Base-by-base conservation (phyloP, 2,888 invertebrate genomes). In the Loripinus fragilis region DNA sequence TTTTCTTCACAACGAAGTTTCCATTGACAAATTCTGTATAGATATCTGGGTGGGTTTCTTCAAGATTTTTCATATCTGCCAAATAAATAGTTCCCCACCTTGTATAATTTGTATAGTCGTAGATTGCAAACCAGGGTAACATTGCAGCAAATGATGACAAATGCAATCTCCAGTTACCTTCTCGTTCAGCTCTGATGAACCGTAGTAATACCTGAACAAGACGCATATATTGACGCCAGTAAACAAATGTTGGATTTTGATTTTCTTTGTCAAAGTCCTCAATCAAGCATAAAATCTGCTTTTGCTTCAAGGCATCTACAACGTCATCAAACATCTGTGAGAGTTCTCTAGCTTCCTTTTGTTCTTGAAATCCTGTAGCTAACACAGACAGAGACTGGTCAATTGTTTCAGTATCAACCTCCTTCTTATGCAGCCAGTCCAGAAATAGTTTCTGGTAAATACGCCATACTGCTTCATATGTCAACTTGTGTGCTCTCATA, bases 401-500 rank as follows among this genome's bases (percentile, higher is more conserved):
- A n/a, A n/a, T n/a, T 8, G 25, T 60, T 10, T 60, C 60, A 33
- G 60, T 7, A 60, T n/a, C n/a, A n/a, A n/a, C 17, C 5, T 28
- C 60, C 5, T 15, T 60, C 7, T 60, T 33, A 23, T 60, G 7
- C 15, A 28, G 5, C 25, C 60, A 60, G 5, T 60, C 17, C 3
- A 60, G 25, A 25, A 35, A 35, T 41, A 17, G 33, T 3, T 30
- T 67, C 38, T 76, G 25, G 5, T 5, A 12, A 12, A 38, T 12
- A 8, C 38, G 5, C 5, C 38, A 38, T 38, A 38, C 5, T 5
- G 38, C 38, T 8, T 38, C 38, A 38, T 38, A 12, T 12, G 5
- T 38, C 68, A 52, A 17, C 45, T 45, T 25, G 71, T 74, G 7
- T 78, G 50, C 33, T 69, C 72, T 25, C n/a, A 74, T 38, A 12